A percentile compares a stretch with the other conserved stretches of the same genome.
Evolutionary conservation across 2,797 vertebrate genomes (phyloP).

Genomic region (Decapterus maruadsi): DNA sequence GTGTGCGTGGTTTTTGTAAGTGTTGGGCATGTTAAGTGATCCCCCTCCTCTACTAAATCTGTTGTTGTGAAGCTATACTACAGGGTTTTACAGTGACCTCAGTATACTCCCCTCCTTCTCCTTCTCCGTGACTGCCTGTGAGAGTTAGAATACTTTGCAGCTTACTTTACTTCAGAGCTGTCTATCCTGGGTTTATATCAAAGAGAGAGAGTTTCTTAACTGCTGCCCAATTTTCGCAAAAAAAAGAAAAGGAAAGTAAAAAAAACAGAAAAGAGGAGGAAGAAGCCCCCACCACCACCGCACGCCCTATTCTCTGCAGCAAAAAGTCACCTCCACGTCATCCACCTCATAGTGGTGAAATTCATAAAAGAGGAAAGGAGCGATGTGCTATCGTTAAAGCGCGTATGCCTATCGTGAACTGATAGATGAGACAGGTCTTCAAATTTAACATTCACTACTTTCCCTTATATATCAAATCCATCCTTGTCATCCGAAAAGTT

Average conservation of each 20-base stretch:
- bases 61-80: constrained; percentile 56
- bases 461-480: constrained; percentile 39
- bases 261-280: neutral
- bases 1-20: constrained; percentile 49
- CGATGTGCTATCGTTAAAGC: constrained; percentile 22
- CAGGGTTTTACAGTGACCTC: constrained; percentile 70
- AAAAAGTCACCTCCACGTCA: constrained; percentile 69
- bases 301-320: constrained; percentile 39
- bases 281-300: no score
- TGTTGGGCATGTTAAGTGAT: constrained; percentile 46
- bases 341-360: constrained; percentile 37
- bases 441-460: constrained; percentile 36
- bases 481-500: constrained; percentile 44
- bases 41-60: constrained; percentile 28
- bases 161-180: constrained; percentile 68
- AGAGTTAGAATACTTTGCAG: constrained; percentile 58
- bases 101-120: constrained; percentile 50
- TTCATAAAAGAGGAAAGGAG: constrained; percentile 32
- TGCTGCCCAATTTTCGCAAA: constrained; percentile 51
- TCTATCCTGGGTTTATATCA: constrained; percentile 69
- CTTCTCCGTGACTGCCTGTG: constrained; percentile 47
- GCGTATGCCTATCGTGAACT: constrained; percentile 19
- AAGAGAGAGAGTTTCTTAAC: constrained; percentile 63
- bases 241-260: constrained; percentile 17
- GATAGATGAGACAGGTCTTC: constrained; percentile 47